phyloP scores from a whole-genome alignment of 2,797 vertebrate species.

The Paratrypauchen microcephalus region DNA sequence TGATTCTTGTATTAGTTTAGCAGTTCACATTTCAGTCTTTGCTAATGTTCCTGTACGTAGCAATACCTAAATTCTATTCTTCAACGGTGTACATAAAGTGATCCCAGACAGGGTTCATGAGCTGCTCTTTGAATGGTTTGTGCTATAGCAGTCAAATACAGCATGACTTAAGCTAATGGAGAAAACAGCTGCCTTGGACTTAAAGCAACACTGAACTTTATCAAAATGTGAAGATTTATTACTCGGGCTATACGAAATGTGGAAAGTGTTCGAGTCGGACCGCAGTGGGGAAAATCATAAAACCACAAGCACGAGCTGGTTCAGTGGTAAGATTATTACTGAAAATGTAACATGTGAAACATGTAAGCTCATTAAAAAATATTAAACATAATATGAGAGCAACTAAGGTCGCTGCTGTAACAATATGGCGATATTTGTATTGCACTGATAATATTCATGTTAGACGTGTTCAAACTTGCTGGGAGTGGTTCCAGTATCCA shows the following conservation, averaged over 20 bases:
- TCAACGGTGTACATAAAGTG: constrained; percentile 17
- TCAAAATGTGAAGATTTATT: constrained; percentile 41
- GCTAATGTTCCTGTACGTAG: constrained; percentile 1
- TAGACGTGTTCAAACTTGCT: no score
- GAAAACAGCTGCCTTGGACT: constrained; percentile 59
- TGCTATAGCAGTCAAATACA: constrained; percentile 30
- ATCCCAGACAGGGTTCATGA: constrained; percentile 33
- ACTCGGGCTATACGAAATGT: constrained; percentile 17
- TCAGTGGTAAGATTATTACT: neutral
- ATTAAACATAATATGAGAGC: neutral
- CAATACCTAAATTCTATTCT: constrained; percentile 3
- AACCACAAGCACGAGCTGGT: neutral
- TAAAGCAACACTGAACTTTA: constrained; percentile 35
- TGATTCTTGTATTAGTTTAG: neutral
- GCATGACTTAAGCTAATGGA: constrained; percentile 42
- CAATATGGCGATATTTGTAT: no score
- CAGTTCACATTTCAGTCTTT: neutral
- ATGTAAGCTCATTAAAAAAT: neutral
- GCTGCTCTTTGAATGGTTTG: constrained; percentile 31
- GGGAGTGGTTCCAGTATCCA: no score
- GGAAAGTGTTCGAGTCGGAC: constrained; percentile 30
- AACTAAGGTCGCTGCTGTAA: neutral
- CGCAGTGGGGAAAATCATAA: constrained; percentile 3
- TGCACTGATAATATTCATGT: no score
- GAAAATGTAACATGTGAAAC: neutral